Percentiles rank a stretch among this genome's conserved stretches.
phyloP scores from a whole-genome alignment of 2,113 vertebrate genomes.

The Circaetus cinerascens region DNA sequence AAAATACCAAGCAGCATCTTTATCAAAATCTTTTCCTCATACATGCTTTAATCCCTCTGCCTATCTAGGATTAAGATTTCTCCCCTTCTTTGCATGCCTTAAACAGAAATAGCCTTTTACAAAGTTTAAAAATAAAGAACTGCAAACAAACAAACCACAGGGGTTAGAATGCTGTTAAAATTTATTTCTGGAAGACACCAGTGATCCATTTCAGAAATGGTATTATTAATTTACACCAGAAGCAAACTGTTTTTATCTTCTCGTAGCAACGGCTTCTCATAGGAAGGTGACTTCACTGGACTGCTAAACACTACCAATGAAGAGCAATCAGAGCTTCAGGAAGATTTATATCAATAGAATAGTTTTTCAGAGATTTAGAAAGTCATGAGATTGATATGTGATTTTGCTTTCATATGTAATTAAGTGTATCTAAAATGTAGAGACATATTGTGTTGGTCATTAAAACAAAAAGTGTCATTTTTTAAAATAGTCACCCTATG shows the following conservation, averaged over 20 bases:
- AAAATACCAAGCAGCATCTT: background rate
- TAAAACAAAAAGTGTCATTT: background rate
- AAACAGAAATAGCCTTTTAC: background rate
- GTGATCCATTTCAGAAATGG: background rate
- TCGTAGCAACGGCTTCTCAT: background rate
- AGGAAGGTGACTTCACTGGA: background rate
- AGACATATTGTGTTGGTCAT: background rate
- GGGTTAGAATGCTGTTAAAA: background rate
- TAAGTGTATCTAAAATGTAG: background rate
- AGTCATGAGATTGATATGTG: background rate
- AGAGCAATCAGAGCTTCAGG: background rate
- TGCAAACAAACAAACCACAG: background rate
- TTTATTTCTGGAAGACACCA: background rate
- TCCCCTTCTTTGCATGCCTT: background rate
- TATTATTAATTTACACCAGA: background rate
- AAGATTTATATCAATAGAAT: slow-evolving; percentile 17
- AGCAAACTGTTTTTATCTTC: background rate
- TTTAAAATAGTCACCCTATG: background rate
- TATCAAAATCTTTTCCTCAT: background rate
- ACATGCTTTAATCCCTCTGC: background rate
- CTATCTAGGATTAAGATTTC: background rate
- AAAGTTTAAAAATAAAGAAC: background rate
- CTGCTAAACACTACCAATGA: background rate
- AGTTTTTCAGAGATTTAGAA: background rate
- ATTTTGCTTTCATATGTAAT: background rate